A percentile compares a stretch with the other conserved stretches of the same genome.
phyloP scores from a whole-genome alignment of 2,113 vertebrate species.

The Felis chaus region DNA sequence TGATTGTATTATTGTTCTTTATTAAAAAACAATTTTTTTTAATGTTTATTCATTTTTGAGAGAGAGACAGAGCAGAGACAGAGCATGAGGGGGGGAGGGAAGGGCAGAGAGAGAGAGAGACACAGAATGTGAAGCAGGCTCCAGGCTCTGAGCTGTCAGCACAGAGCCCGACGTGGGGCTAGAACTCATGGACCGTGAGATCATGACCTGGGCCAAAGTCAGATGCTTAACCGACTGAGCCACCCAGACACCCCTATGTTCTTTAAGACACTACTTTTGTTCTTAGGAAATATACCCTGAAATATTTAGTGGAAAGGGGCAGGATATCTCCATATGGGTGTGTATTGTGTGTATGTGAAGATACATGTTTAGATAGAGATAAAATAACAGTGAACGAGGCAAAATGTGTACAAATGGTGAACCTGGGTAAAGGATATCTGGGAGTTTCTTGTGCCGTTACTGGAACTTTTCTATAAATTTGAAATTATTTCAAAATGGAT shows the following conservation, averaged over 20 bases:
- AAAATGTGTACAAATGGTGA: constrained; percentile 14
- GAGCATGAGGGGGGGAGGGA: too few relatives aligned
- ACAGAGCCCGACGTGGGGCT: too few relatives aligned
- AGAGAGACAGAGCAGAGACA: too few relatives aligned
- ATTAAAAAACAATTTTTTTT: background rate
- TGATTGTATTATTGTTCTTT: background rate
- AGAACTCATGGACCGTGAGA: too few relatives aligned
- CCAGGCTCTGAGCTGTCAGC: too few relatives aligned
- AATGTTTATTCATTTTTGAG: too few relatives aligned
- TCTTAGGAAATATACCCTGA: background rate
- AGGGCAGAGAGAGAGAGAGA: too few relatives aligned
- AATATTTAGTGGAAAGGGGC: background rate
- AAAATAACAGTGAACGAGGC: background rate
- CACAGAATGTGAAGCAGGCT: too few relatives aligned
- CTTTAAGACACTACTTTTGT: constrained; percentile 23
- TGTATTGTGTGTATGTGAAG: background rate
- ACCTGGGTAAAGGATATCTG: background rate
- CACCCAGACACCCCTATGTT: background rate
- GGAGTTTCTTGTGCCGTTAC: background rate
- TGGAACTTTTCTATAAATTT: background rate
- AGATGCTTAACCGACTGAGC: too few relatives aligned
- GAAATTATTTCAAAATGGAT: constrained; percentile 35
- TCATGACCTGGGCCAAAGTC: too few relatives aligned
- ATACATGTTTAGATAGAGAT: background rate
- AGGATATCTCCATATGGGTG: background rate